Conservation (phyloP, 2,113 vertebrate species). For the Takifugu bimaculatus region DNA sequence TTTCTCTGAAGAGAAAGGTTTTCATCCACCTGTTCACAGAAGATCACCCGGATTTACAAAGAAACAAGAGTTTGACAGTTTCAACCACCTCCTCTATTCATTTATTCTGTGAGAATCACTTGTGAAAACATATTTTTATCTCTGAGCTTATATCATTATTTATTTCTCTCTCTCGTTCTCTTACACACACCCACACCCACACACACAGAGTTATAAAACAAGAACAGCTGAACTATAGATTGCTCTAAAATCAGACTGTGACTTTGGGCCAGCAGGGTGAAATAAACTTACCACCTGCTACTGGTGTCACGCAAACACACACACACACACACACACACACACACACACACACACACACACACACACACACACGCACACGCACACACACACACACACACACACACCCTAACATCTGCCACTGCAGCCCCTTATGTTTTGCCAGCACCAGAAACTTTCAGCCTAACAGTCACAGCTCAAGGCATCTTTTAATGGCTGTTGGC, state of each 20-base stretch:
- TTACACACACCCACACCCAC: constrained; percentile 25
- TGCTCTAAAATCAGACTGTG: constrained; percentile 53
- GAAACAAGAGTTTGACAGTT: neutral
- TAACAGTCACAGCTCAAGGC: constrained; percentile 68
- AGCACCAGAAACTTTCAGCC: constrained; percentile 65
- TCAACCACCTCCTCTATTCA: too few relatives aligned
- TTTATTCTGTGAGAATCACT: neutral
- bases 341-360: constrained; percentile 19
- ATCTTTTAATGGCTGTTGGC: constrained; percentile 57
- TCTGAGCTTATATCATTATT: too few relatives aligned
- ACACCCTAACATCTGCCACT: constrained; percentile 64
- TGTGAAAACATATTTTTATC: neutral
- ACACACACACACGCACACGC: constrained; percentile 28
- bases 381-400: constrained; percentile 27
- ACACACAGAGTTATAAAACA: constrained; percentile 34
- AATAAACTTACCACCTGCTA: constrained; percentile 74
- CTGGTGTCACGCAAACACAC: constrained; percentile 36
- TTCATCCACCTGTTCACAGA: neutral
- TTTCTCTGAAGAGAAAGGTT: constrained; percentile 15
- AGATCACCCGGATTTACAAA: neutral
- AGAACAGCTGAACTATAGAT: constrained; percentile 66
- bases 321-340: constrained; percentile 25
- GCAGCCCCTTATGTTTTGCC: constrained; percentile 63
- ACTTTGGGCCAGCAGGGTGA: constrained; percentile 60
- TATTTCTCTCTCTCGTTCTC: neutral